phyloP scores from a whole-genome alignment of 2,797 vertebrate species.

The Acropternis orthonyx region DNA sequence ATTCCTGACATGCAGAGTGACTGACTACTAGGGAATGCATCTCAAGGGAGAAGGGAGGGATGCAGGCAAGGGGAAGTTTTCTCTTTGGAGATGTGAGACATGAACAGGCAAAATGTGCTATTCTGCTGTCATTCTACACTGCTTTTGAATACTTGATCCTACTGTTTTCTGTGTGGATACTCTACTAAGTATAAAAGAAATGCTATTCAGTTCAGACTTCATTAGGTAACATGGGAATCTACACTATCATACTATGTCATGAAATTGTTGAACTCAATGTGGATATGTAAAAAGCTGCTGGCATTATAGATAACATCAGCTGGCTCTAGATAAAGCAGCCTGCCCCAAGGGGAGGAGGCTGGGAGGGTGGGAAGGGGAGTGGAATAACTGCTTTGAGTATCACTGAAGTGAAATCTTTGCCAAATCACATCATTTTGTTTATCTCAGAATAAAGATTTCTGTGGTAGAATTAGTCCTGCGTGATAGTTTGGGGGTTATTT shows the following conservation, averaged over 20 bases:
- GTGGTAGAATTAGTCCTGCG: not conserved
- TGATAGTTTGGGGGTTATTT: not conserved
- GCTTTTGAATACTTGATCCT: not conserved
- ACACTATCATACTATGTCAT: not conserved
- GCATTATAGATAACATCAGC: slow-evolving; percentile 21
- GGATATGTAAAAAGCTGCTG: slow-evolving; percentile 17
- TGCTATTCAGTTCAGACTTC: not conserved
- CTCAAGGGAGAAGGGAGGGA: not conserved
- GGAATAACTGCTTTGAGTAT: not conserved
- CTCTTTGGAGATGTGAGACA: not conserved
- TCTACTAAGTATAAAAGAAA: not conserved
- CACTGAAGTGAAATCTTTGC: not conserved
- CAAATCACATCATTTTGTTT: not conserved
- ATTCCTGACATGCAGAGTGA: not conserved
- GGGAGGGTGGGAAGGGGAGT: not conserved
- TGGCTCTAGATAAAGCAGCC: slow-evolving; percentile 32
- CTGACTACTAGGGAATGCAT: not conserved
- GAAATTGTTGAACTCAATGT: not conserved
- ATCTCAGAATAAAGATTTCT: not conserved
- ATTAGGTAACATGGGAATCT: not conserved
- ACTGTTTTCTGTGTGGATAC: not conserved
- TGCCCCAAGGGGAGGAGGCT: not conserved
- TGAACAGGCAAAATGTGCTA: not conserved
- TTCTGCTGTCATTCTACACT: not conserved
- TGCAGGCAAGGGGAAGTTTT: not conserved